Percentiles rank a stretch among this genome's conserved stretches.
phyloP scores from a whole-genome alignment of 2,113 vertebrate genomes.

The Physeter macrocephalus region DNA sequence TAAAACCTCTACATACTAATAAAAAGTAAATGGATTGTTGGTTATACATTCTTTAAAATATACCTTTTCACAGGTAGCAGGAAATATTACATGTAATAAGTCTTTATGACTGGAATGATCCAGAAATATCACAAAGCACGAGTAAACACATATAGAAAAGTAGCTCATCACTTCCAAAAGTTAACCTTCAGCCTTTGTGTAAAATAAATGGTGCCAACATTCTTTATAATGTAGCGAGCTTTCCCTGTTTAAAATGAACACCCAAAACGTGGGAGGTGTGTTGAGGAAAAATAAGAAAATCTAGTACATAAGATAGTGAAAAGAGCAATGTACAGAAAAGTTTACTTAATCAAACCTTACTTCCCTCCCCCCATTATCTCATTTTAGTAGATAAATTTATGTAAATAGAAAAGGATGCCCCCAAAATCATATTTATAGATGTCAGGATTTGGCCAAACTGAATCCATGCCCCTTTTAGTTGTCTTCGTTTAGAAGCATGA shows the following conservation, averaged over 20 bases:
- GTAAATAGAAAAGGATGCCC: constrained; percentile 17
- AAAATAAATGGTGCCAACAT: constrained; percentile 43
- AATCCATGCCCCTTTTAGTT: background rate
- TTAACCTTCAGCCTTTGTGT: constrained; percentile 4
- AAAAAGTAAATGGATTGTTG: constrained; percentile 42
- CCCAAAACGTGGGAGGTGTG: background rate
- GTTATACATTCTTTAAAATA: constrained; percentile 66
- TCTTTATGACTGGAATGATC: constrained; percentile 66
- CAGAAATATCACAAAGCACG: constrained; percentile 50
- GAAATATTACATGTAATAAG: constrained; percentile 58
- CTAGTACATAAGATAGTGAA: background rate
- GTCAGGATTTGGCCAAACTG: background rate
- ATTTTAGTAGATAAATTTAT: background rate
- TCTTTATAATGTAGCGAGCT: constrained; percentile 43
- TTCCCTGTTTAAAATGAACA: constrained; percentile 59
- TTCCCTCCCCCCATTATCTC: background rate
- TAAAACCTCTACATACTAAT: constrained; percentile 52
- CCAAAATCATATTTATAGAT: background rate
- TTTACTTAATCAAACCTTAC: background rate
- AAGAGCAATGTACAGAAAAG: constrained; percentile 24
- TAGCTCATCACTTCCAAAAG: constrained; percentile 33
- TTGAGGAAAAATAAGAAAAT: constrained; percentile 62
- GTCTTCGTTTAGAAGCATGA: background rate
- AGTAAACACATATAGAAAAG: constrained; percentile 41
- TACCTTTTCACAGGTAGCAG: constrained; percentile 27